Evolutionary conservation across 2,888 invertebrate genomes (phyloP), one percentile per base, ranked within the genome.

Genomic region (Patella caerulea): DNA sequence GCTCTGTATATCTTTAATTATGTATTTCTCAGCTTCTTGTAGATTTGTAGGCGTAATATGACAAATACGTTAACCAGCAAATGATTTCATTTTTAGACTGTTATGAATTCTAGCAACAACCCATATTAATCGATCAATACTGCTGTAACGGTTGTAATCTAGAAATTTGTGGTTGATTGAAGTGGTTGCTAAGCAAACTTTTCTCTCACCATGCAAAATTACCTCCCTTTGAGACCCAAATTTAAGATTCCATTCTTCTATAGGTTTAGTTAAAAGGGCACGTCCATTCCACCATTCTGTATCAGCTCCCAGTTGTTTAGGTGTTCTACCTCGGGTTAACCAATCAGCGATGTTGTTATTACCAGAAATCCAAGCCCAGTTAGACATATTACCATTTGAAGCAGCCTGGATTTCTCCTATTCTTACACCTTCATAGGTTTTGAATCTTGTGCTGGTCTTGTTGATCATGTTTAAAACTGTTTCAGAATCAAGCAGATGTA

Each of bases 371-470:
- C 75, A 75, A 11, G 71, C 71, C 75, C 75, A 75, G 29, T 7
- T 24, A 3, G 29, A 54, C 70, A 75, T 24, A 53, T 75, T 71
- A 17, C 75, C 75, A 24, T 15, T 53, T 3, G 71, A 69, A 9
- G 71, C 75, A 71, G 71, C 59, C 34, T 76, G 76, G 11, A 76
- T 76, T 65, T 76, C 76, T 29, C 76, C 76, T 12, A 76, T 76
- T 14, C 72, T 15, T 1, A 72, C 65, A 14, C 72, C 73, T 29
- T 72, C 72, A 45, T 59, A 76, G 5, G 45, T 65, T 45, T 72
- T 71, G 65, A 72, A 76, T 59, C 76, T 24, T 12, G 72, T 72
- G n/a, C 76, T 72, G 15, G 45, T 56, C 12, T 65, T 56, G 52
- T 76, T 72, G 14, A 76, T 9, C 76, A 76, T 76, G 59, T 59